A percentile compares a stretch with the other conserved stretches of the same genome.
Evolutionary conservation across 2,888 invertebrate species (phyloP).

Genomic region (Rhamphomyia laevipes): DNA sequence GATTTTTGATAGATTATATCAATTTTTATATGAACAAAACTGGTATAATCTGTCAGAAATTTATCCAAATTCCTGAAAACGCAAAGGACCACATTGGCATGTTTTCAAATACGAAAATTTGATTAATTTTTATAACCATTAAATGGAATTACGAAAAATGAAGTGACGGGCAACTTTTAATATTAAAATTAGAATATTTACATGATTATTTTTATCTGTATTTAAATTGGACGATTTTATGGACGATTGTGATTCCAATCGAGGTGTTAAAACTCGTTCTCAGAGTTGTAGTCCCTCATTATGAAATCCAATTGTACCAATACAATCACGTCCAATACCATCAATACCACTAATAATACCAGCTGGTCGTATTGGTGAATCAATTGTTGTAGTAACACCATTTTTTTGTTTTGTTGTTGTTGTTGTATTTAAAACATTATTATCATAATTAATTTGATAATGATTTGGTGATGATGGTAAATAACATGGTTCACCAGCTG

Average conservation of each 20-base stretch:
- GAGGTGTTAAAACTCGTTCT: slow-evolving; percentile 44
- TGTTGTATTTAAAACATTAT: too few species aligned
- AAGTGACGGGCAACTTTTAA: too few species aligned
- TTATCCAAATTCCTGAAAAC: too few species aligned
- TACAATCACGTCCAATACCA: slow-evolving; percentile 13
- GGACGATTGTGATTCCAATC: slow-evolving; percentile 28
- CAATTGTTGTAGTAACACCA: slow-evolving; percentile 33
- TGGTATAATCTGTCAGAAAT: too few species aligned
- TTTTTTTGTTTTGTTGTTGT: too few species aligned
- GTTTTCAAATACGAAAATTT: too few species aligned
- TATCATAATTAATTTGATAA: too few species aligned
- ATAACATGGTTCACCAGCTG: slow-evolving; percentile 36
- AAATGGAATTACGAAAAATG: too few species aligned
- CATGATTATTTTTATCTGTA: neutral
- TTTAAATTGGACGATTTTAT: neutral
- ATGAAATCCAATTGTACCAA: slow-evolving; percentile 17
- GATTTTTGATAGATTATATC: too few species aligned
- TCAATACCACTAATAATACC: slow-evolving; percentile 3
- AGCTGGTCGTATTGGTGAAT: slow-evolving; percentile 6
- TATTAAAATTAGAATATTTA: slow-evolving; percentile 11
- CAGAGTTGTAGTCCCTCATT: slow-evolving; percentile 38
- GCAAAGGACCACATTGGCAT: too few species aligned
- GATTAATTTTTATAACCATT: too few species aligned
- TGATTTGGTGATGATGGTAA: slow-evolving; percentile 22
- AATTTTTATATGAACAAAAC: too few species aligned